Evolutionary conservation across 2,888 invertebrate genomes (phyloP), one percentile per base, ranked within the genome.

Genomic region (Lasiommata megera): DNA sequence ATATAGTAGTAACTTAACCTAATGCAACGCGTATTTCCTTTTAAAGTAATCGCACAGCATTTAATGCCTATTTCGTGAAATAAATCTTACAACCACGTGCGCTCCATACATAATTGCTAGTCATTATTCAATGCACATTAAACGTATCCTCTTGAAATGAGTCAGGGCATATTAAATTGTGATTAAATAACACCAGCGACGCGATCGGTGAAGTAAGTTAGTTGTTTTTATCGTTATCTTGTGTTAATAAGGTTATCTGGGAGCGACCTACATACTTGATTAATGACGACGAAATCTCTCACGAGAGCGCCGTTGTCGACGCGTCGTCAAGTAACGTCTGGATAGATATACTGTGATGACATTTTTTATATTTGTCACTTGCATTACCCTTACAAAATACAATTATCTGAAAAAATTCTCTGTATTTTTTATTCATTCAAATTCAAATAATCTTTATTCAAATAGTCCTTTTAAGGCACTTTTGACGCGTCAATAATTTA

Each of bases 171-270:
- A 56, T 53, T 53, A 55, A 58, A 50, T 17, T 58, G 52, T 55
- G 58, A 63, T 65, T 54, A 61, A 54, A 60, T 62, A 46, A 51
- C 60, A 59, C 46, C 53, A 62, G 53, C 58, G 43, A 54, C 18
- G 46, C 37, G 36, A 29, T 28, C 34, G 56, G 54, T 54, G 59
- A 18, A 56, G 56, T 56, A 16, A 46, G 46, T 31, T 46, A 44
- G 54, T 54, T 62, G 56, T 59, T 56, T 61, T 57, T 51, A 46
- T 43, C 65, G 56, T 58, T 63, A 62, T 65, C 62, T 59, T 62
- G 60, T 58, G 65, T 63, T 63, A 63, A 64, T 63, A 67, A 62
- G 67, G 68, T 68, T 68, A 67, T 68, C 68, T 57, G 40, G 34
- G 53, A 64, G 56, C 60, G 61, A 55, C 64, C 61, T 29, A 64